Conservation (phyloP, 2,888 invertebrate species). For the Malthinus flaveolus region DNA sequence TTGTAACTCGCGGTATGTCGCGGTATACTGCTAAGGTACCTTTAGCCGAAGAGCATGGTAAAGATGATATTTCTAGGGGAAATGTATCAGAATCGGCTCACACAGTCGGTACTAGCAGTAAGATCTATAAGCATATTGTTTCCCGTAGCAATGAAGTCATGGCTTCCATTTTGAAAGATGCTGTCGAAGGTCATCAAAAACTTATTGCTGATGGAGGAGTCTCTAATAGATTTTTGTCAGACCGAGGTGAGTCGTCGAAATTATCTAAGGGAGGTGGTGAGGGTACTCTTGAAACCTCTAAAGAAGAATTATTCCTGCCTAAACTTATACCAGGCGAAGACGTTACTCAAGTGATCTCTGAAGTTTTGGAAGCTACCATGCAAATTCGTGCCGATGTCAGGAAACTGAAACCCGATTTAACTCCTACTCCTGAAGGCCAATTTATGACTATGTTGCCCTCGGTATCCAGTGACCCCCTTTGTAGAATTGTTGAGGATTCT, state of each 20-base stretch:
- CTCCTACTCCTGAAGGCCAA: slow-evolving; percentile 57
- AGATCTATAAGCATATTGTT: no score
- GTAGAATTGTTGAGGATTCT: slow-evolving; percentile 38
- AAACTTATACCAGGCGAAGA: slow-evolving; percentile 31
- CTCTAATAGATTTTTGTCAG: no score
- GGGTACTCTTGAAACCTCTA: not conserved
- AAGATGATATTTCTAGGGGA: no score
- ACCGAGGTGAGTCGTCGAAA: no score
- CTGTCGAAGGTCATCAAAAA: no score
- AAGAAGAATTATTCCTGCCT: not conserved
- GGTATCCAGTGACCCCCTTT: slow-evolving; percentile 37
- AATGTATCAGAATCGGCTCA: no score
- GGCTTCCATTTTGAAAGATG: slow-evolving; percentile 9
- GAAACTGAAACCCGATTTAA: slow-evolving; percentile 57
- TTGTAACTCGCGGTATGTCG: no score
- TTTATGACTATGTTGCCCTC: slow-evolving; percentile 46
- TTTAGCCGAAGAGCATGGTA: no score
- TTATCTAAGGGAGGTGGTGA: no score
- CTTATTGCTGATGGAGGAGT: no score
- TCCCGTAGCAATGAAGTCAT: not conserved
- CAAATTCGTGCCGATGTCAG: slow-evolving; percentile 57
- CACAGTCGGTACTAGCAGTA: no score
- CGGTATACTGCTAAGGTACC: no score
- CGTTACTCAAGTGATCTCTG: slow-evolving; percentile 54
- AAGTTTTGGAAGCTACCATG: slow-evolving; percentile 56